Conservation (phyloP, 35 echinoderm and acorn worm genomes). For the Nesometra sesokonis region DNA sequence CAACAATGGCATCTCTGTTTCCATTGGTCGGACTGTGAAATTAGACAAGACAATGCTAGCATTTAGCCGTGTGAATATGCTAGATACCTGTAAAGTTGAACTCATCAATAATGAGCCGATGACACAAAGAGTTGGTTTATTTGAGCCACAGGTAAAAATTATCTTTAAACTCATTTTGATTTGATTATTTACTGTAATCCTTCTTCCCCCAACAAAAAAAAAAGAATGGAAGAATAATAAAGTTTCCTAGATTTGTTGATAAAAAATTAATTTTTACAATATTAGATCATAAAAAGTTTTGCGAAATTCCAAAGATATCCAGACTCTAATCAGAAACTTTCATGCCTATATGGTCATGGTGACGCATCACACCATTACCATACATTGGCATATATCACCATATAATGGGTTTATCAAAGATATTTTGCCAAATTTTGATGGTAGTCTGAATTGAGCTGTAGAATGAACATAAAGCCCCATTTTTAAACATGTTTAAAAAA, state of each 20-base stretch:
- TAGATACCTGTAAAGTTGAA: slow-evolving; percentile 72
- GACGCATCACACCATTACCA: too few relatives aligned
- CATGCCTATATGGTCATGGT: too few relatives aligned
- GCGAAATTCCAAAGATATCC: too few relatives aligned
- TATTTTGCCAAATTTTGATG: too few relatives aligned
- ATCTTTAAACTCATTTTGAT: not conserved
- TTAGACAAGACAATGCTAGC: slow-evolving; percentile 44
- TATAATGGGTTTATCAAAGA: too few relatives aligned
- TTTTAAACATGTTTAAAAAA: too few relatives aligned
- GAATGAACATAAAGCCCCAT: too few relatives aligned
- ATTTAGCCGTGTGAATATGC: slow-evolving; percentile 26
- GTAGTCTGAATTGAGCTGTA: too few relatives aligned
- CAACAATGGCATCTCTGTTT: slow-evolving; percentile 63
- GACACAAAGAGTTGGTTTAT: slow-evolving; percentile 68
- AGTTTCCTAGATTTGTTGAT: not conserved
- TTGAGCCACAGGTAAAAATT: slow-evolving; percentile 82
- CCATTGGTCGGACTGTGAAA: slow-evolving; percentile 71
- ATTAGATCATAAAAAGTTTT: too few relatives aligned
- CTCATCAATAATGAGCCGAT: slow-evolving; percentile 76
- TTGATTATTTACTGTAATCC: not conserved
- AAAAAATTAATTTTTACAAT: not conserved
- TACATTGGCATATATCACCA: too few relatives aligned
- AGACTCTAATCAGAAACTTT: too few relatives aligned
- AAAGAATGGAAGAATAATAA: too few relatives aligned
- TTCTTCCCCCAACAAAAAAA: not conserved